These are phyloP conservation scores for Epinephelus lanceolatus DNA, from an alignment of 2,113 vertebrate species.

Conservation along the genomic window DNA sequence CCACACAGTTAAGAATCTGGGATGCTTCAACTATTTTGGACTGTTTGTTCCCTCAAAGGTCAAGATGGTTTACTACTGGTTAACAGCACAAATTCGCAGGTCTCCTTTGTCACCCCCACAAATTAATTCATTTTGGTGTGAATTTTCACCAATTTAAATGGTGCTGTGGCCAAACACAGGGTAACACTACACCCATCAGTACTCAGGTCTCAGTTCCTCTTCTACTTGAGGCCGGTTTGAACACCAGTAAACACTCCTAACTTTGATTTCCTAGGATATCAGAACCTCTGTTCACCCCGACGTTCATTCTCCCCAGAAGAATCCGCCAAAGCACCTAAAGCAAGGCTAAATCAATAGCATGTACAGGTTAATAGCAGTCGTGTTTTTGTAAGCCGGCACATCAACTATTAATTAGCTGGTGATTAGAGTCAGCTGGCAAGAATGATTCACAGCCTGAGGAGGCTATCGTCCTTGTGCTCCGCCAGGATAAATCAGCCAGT, in stretches of 20 bases:
- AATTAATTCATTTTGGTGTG: neutral
- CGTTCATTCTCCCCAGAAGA: slow-evolving; percentile 28
- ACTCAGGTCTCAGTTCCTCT: neutral
- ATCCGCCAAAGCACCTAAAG: slow-evolving; percentile 64
- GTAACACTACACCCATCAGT: neutral
- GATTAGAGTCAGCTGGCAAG: slow-evolving; percentile 91
- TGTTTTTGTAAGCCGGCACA: slow-evolving; percentile 88
- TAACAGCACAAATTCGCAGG: neutral
- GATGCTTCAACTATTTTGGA: neutral
- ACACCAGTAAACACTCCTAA: neutral
- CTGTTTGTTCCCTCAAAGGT: neutral
- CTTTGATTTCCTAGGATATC: slow-evolving; percentile 27
- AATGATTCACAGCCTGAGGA: slow-evolving; percentile 89
- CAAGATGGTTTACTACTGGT: neutral
- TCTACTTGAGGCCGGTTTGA: neutral
- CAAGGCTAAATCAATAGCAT: slow-evolving; percentile 83
- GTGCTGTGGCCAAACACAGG: neutral
- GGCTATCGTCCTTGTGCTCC: slow-evolving; percentile 86
- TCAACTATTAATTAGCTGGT: slow-evolving; percentile 93
- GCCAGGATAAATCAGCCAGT: slow-evolving; percentile 82
- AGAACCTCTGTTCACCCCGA: neutral
- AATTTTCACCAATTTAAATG: neutral
- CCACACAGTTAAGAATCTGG: neutral
- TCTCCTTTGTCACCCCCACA: neutral
- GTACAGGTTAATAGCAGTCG: slow-evolving; percentile 84